Conservation (phyloP, 2,888 invertebrate genomes). For the Drosophila trichaetosa region DNA sequence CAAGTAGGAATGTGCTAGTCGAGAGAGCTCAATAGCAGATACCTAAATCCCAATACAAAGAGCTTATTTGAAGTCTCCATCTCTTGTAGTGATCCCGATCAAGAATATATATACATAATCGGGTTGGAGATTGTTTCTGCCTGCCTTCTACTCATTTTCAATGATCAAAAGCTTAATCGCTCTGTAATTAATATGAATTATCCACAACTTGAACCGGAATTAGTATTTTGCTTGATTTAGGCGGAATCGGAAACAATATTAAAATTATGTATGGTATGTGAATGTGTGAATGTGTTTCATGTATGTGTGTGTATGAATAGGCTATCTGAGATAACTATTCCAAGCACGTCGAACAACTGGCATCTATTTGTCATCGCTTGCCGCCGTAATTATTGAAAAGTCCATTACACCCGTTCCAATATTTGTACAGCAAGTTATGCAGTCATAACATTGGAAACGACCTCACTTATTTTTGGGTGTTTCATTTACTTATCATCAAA, state of each 20-base stretch:
- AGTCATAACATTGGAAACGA: conserved; percentile 18
- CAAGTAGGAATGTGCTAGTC: neutral
- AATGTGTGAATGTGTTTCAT: neutral
- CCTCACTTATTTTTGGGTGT: conserved; percentile 39
- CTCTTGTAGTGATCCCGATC: neutral
- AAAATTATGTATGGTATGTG: conserved; percentile 17
- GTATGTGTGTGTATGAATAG: neutral
- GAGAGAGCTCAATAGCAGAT: neutral
- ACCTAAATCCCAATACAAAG: accelerated
- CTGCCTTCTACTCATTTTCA: neutral
- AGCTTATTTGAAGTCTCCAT: too few species aligned
- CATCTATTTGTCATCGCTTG: conserved; percentile 55
- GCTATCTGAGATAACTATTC: conserved; percentile 34
- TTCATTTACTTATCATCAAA: conserved; percentile 6
- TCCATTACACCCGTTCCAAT: conserved; percentile 60
- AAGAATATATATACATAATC: neutral
- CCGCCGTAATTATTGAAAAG: conserved; percentile 42
- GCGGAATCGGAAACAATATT: conserved; percentile 62
- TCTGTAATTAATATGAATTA: conserved; percentile 39
- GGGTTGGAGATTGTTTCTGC: neutral
- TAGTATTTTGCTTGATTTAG: conserved; percentile 14
- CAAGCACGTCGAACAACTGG: conserved; percentile 46
- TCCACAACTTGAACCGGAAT: conserved; percentile 57
- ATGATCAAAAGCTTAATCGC: neutral
- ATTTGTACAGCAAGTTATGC: conserved; percentile 46